Conservation (phyloP, 2,888 invertebrate genomes). For the Parnassius glacialis region DNA sequence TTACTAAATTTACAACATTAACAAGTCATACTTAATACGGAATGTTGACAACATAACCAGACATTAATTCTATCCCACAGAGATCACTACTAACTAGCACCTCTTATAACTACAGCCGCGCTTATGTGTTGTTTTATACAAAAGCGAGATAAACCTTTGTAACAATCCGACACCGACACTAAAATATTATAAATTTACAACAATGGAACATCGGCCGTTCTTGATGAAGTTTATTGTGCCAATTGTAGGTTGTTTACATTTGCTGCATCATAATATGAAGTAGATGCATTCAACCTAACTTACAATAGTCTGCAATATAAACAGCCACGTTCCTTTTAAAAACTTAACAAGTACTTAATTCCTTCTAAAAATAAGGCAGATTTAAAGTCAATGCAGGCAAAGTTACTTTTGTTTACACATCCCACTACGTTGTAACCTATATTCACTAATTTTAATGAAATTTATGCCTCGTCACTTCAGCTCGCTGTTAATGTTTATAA, state of each 20-base stretch:
- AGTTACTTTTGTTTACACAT: slow-evolving; percentile 53
- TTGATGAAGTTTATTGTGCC: slow-evolving; percentile 74
- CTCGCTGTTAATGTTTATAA: slow-evolving; percentile 40
- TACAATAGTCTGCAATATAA: slow-evolving; percentile 12
- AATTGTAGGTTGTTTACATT: slow-evolving; percentile 71
- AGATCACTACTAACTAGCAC: background rate
- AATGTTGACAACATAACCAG: too few species aligned
- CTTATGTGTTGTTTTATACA: slow-evolving; percentile 47
- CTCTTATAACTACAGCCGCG: background rate
- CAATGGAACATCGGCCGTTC: slow-evolving; percentile 63
- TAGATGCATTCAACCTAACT: slow-evolving; percentile 38
- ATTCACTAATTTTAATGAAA: slow-evolving; percentile 66
- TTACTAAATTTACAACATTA: too few species aligned
- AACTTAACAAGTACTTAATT: background rate
- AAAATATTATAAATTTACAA: slow-evolving; percentile 67
- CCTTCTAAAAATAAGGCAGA: background rate
- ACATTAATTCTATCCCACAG: too few species aligned
- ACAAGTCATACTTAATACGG: too few species aligned
- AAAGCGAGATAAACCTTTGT: slow-evolving; percentile 49
- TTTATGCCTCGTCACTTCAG: slow-evolving; percentile 56
- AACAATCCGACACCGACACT: slow-evolving; percentile 57
- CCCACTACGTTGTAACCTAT: slow-evolving; percentile 60
- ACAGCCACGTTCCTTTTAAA: background rate
- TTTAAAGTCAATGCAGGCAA: slow-evolving; percentile 39
- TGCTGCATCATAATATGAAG: slow-evolving; percentile 33